phyloP scores from a whole-genome alignment of 2,113 vertebrate species.

The Phrynosoma platyrhinos region DNA sequence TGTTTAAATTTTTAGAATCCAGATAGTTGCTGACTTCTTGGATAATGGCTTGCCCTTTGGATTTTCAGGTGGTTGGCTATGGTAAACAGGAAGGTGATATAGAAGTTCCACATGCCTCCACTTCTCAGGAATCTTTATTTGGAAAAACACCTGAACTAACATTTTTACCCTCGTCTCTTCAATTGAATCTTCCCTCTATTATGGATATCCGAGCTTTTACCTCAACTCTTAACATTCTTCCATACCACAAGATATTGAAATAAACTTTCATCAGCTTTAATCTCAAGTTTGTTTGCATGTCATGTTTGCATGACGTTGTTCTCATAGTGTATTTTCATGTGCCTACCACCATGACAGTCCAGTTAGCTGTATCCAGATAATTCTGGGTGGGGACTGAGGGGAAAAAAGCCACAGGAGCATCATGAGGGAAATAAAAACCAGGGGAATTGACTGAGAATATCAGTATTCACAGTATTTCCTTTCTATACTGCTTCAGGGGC shows the following conservation, averaged over 20 bases:
- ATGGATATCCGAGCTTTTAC: slow-evolving; percentile 35
- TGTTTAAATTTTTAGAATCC: neutral
- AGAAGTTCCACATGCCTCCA: neutral
- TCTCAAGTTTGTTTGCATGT: neutral
- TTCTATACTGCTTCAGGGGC: neutral
- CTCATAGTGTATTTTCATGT: too few relatives aligned
- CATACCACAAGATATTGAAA: slow-evolving; percentile 34
- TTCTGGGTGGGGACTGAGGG: neutral
- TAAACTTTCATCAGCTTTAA: slow-evolving; percentile 10
- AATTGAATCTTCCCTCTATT: slow-evolving; percentile 7
- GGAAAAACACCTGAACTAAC: slow-evolving; percentile 7
- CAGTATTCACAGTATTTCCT: neutral
- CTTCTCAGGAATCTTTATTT: neutral
- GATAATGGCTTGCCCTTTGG: slow-evolving; percentile 14
- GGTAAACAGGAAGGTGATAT: slow-evolving; percentile 30
- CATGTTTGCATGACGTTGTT: neutral
- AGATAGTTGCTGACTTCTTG: neutral
- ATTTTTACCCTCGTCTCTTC: slow-evolving; percentile 24
- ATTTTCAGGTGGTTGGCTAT: slow-evolving; percentile 36
- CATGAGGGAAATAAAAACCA: too few relatives aligned
- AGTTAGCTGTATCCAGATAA: neutral
- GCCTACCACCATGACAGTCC: too few relatives aligned
- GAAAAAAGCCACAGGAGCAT: neutral
- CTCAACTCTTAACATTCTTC: slow-evolving; percentile 29
- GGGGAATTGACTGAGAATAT: too few relatives aligned